These are phyloP conservation scores for Incurvaria masculella DNA, from an alignment of 2,888 invertebrate genomes.

Conservation along the genomic window DNA sequence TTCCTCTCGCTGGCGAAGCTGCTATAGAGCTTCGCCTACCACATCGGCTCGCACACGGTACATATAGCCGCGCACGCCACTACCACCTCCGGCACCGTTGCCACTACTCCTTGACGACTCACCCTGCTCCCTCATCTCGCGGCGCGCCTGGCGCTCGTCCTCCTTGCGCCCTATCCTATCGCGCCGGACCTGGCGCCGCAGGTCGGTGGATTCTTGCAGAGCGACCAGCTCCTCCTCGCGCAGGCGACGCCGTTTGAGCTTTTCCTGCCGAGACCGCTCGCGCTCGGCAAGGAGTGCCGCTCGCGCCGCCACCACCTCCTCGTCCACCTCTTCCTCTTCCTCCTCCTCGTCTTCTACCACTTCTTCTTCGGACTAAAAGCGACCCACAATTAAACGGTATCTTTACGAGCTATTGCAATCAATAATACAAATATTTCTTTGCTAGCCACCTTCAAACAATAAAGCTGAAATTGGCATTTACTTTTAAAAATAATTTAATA, in stretches of 20 bases:
- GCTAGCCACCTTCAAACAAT: background rate
- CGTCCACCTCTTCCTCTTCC: constrained; percentile 38
- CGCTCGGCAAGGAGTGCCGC: constrained; percentile 28
- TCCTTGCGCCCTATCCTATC: constrained; percentile 20
- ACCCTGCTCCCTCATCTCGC: constrained; percentile 1
- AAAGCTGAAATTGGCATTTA: background rate
- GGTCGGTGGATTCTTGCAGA: too few species aligned
- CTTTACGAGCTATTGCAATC: background rate
- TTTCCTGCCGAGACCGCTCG: too few species aligned
- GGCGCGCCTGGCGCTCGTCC: background rate
- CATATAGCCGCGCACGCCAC: too few species aligned
- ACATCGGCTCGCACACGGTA: too few species aligned
- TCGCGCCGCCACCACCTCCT: constrained; percentile 37
- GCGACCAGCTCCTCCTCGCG: too few species aligned
- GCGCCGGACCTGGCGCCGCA: too few species aligned
- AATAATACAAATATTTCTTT: constrained; percentile 1
- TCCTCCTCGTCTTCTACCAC: constrained; percentile 40
- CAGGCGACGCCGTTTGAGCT: too few species aligned
- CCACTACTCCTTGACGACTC: too few species aligned
- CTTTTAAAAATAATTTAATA: background rate
- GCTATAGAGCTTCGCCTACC: too few species aligned
- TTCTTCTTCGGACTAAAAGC: constrained; percentile 27
- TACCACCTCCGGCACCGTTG: too few species aligned
- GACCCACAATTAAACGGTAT: background rate
- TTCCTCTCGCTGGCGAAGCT: too few species aligned